phyloP scores from a whole-genome alignment of 2,113 vertebrate genomes.

The Apus apus region DNA sequence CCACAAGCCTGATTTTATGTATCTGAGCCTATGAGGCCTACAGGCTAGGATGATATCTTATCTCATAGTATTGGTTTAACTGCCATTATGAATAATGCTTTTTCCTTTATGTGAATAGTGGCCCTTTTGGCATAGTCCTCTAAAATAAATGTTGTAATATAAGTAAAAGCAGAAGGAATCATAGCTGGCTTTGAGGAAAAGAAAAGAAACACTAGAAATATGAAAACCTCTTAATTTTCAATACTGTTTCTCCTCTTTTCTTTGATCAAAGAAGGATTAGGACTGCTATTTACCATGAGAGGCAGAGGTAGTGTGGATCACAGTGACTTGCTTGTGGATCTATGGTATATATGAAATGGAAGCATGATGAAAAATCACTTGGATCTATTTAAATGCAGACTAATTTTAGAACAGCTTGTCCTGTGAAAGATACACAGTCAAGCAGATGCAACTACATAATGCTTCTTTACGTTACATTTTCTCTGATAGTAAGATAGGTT shows the following conservation, averaged over 20 bases:
- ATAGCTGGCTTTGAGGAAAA: not conserved
- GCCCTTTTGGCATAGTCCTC: not conserved
- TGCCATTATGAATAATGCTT: not conserved
- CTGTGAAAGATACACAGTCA: not conserved
- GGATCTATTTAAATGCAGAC: not conserved
- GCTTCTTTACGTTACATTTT: not conserved
- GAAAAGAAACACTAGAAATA: not conserved
- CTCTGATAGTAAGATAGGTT: not conserved
- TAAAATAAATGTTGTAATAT: not conserved
- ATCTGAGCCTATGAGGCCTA: not conserved
- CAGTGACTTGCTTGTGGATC: not conserved
- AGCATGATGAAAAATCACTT: not conserved
- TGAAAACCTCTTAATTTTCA: not conserved
- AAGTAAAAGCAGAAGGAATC: not conserved
- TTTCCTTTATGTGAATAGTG: not conserved
- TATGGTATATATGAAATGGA: not conserved
- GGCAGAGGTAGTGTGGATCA: not conserved
- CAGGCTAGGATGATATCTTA: not conserved
- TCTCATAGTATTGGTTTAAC: not conserved
- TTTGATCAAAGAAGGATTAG: not conserved
- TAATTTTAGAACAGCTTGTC: not conserved
- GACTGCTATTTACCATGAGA: not conserved
- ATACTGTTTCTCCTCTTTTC: not conserved
- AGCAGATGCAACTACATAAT: not conserved
- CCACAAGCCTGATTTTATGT: not conserved